Conservation (phyloP, 1,140 invertebrate species). For the Cephus cinctus region DNA sequence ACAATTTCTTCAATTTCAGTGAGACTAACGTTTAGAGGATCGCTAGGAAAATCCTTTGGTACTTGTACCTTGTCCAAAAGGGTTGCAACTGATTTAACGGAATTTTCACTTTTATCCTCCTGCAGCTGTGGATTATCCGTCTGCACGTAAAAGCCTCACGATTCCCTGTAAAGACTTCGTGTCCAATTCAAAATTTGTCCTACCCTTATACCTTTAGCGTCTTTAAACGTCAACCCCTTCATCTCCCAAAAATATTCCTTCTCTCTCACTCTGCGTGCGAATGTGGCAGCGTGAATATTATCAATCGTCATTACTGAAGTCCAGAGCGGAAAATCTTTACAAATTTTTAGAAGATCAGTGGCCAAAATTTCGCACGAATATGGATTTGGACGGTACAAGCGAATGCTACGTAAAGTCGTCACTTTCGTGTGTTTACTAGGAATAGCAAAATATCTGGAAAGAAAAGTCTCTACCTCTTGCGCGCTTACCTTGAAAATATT, state of each 20-base stretch:
- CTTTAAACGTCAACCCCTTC: slow-evolving; percentile 3
- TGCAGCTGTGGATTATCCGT: neutral
- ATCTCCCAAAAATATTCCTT: slow-evolving; percentile 16
- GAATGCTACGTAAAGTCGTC: neutral
- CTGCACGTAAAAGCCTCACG: slow-evolving; percentile 1
- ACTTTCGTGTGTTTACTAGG: neutral
- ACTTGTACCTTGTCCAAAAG: neutral
- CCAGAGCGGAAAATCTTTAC: slow-evolving; percentile 15
- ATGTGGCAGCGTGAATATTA: slow-evolving; percentile 10
- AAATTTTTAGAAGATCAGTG: neutral
- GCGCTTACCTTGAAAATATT: slow-evolving; percentile 12
- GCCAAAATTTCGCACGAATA: slow-evolving; percentile 11
- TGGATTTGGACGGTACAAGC: slow-evolving; percentile 8
- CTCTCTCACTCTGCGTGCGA: slow-evolving; percentile 9
- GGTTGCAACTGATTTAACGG: neutral
- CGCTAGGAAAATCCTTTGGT: no score
- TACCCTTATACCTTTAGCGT: neutral
- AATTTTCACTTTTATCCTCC: no score
- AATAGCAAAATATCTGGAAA: slow-evolving; percentile 13
- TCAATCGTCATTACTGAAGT: neutral
- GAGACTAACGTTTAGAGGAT: no score
- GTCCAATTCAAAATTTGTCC: slow-evolving; percentile 14
- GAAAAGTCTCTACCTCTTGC: slow-evolving; percentile 20
- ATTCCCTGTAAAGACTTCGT: slow-evolving; percentile 9
- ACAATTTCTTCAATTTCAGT: neutral